A percentile compares a stretch with the other conserved stretches of the same genome.
phyloP scores from a whole-genome alignment of 2,113 vertebrate species.

The Oceanodroma tethys region DNA sequence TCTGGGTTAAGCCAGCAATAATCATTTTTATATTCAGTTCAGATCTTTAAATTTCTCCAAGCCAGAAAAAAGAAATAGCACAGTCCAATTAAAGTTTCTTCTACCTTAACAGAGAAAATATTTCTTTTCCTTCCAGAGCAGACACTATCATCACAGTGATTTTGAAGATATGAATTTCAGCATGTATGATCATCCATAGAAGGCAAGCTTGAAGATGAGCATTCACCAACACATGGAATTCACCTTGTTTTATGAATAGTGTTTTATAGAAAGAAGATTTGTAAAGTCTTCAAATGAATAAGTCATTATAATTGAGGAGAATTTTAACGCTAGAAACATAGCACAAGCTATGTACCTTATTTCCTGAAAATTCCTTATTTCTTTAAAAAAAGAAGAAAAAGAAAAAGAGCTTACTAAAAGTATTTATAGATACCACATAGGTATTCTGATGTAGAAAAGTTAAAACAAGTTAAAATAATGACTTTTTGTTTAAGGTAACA shows the following conservation, averaged over 20 bases:
- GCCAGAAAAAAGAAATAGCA: not conserved
- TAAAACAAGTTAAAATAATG: not conserved
- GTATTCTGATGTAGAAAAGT: not conserved
- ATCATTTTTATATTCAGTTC: not conserved
- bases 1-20: not conserved
- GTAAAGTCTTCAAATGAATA: not conserved
- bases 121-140: not conserved
- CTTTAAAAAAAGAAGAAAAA: not conserved
- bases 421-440: not conserved
- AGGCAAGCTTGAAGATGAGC: not conserved
- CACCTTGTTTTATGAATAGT: not conserved
- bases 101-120: not conserved
- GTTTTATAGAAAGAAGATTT: not conserved
- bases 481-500: not conserved
- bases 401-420: not conserved
- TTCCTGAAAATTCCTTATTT: not conserved
- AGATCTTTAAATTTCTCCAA: not conserved
- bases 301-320: not conserved
- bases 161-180: not conserved
- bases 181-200: not conserved
- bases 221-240: rapidly evolving
- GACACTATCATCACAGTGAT: not conserved
- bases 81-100: not conserved
- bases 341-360: not conserved
- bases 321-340: not conserved